Conservation (phyloP, 2,113 vertebrate genomes). For the Pluvialis apricaria region DNA sequence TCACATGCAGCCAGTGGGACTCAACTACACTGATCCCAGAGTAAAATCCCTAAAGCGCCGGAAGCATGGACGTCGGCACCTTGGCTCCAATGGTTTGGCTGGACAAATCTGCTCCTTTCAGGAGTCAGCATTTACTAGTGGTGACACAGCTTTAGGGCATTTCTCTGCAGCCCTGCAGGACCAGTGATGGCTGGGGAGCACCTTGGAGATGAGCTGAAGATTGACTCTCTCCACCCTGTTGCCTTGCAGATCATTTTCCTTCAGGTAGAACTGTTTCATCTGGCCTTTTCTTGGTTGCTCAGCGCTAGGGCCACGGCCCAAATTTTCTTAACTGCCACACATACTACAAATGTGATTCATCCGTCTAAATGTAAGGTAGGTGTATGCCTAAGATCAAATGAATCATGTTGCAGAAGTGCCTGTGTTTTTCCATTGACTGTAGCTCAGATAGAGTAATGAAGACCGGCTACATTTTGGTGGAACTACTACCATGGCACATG, state of each 20-base stretch:
- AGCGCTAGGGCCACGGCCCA: neutral
- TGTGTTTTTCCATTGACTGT: neutral
- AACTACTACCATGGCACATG: neutral
- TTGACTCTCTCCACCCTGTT: neutral
- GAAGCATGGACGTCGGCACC: neutral
- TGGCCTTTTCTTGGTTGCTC: neutral
- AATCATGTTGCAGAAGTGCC: neutral
- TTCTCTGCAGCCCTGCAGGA: neutral
- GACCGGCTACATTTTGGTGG: neutral
- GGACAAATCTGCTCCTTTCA: neutral
- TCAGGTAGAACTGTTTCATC: neutral
- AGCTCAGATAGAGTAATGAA: neutral
- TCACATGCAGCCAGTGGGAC: neutral
- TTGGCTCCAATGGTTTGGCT: neutral
- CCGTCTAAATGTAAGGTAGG: neutral
- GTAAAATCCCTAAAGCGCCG: neutral
- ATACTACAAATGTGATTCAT: neutral
- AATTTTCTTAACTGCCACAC: neutral
- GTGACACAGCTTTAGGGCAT: neutral
- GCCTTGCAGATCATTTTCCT: neutral
- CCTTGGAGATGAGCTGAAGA: neutral
- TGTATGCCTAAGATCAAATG: neutral
- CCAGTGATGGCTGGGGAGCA: neutral
- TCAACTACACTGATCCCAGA: neutral
- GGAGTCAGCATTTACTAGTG: neutral